Base-by-base conservation (phyloP, 2,113 vertebrate genomes). In the Indicator indicator region DNA sequence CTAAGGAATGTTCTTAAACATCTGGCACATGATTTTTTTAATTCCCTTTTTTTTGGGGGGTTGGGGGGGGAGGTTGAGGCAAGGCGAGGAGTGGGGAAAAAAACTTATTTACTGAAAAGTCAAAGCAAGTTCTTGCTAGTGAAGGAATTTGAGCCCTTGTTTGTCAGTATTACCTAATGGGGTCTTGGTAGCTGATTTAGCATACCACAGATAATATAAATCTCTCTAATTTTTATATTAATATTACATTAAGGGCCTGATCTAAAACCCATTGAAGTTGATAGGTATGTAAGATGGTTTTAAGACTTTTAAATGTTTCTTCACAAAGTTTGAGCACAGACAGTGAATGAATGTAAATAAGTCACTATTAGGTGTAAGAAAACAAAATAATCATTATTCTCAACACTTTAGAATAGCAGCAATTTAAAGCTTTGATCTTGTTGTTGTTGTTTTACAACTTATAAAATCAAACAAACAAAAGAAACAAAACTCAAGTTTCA, bases 191-290 rank as follows among this genome's bases (percentile, higher is more conserved):
- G 52, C 30, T 52, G 42, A 28, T 71, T 77, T 70, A 71, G 23
- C 52, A 38, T 63, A 63, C 18, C 21, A 5, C 80, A 81, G 80
- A 80, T 93, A 76, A 72, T 50, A 48, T 36, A 40, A 77, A 83
- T 72, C 86, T 88, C 44, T 44, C 17, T 44, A 48, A 48, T 5
- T 48, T 48, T 83, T 55, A 38, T 27, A 24, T 90, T 75, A 90
- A n/a, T 52, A 55, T 16, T 46, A 30, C 42, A 55, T 89, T 93
- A 89, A 91, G 42, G 56, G 38, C 42, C 55, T 88, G 82, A 50
- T 94, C 64, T 85, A 46, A 94, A 93, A 68, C 59, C 59, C n/a
- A 23, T 62, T 93, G 82, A 82, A 62, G 52, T 67, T 63, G 63
- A 32, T 77, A 65, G 85, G 46, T 46, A 69, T 2, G 11, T 83